Evolutionary conservation across 2,888 invertebrate genomes (phyloP).

Genomic region (Catocala sponsa): DNA sequence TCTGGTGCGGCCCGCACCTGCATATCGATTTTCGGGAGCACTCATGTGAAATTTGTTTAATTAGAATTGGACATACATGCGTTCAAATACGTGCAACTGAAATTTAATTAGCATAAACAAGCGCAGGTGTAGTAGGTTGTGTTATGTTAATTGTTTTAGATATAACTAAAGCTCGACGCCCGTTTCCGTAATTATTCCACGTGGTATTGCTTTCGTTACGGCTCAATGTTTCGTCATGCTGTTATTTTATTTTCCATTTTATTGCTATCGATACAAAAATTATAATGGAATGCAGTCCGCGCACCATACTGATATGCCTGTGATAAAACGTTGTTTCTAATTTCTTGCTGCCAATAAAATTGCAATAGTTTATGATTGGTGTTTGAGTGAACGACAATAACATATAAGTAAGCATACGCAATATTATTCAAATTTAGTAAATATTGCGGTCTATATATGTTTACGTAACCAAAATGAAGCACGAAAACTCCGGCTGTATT

Average conservation of each 20-base stretch:
- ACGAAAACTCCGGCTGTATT: too few species aligned
- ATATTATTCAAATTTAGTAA: neutral
- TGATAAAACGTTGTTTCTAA: neutral
- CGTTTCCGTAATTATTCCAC: constrained; percentile 26
- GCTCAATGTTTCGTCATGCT: constrained; percentile 14
- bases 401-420: too few species aligned
- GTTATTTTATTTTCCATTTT: constrained; percentile 1
- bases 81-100: constrained; percentile 40
- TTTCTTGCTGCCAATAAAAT: neutral
- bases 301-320: neutral
- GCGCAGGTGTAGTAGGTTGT: constrained; percentile 32
- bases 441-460: neutral
- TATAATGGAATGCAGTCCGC: neutral
- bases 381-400: too few species aligned
- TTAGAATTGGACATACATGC: constrained; percentile 45
- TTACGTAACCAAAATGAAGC: neutral
- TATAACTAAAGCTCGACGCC: constrained; percentile 25
- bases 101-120: constrained; percentile 44
- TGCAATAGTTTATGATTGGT: neutral
- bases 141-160: constrained; percentile 40
- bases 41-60: constrained; percentile 47
- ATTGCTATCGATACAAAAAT: constrained; percentile 4
- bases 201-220: constrained; percentile 24
- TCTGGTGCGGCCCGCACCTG: constrained; percentile 68
- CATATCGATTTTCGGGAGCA: constrained; percentile 50